A percentile compares a stretch with the other conserved stretches of the same genome.
Evolutionary conservation across 2,797 vertebrate species (phyloP).

Genomic region (Erithacus rubecula): DNA sequence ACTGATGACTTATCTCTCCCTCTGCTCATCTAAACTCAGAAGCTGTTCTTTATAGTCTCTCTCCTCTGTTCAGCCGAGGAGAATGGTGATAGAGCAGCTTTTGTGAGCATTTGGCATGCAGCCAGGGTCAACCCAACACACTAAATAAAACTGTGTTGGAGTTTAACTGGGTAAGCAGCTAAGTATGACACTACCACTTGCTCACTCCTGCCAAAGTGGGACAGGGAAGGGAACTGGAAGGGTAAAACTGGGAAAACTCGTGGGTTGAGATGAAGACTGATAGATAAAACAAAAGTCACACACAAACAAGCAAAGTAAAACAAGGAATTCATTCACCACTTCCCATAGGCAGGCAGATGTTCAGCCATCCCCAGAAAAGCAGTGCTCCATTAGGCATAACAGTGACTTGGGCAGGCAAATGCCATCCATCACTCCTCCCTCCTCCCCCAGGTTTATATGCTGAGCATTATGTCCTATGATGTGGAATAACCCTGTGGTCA

Average conservation of each 20-base stretch:
- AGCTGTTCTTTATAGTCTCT: background rate
- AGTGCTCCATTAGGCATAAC: fast-evolving
- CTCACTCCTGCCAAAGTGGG: background rate
- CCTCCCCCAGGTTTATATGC: background rate
- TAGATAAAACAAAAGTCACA: fast-evolving
- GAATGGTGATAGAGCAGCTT: background rate
- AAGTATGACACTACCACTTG: background rate
- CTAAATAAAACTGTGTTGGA: background rate
- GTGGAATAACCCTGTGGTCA: background rate
- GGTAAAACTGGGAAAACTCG: background rate
- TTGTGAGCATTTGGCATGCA: background rate
- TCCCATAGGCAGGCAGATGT: fast-evolving
- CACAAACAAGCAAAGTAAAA: background rate
- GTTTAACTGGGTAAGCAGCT: background rate
- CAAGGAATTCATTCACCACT: background rate
- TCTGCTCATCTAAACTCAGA: background rate
- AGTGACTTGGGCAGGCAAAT: background rate
- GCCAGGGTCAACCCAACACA: background rate
- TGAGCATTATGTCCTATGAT: fast-evolving
- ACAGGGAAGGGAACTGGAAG: background rate
- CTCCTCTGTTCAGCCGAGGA: background rate
- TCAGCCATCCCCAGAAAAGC: background rate
- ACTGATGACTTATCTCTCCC: background rate
- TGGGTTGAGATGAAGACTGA: background rate
- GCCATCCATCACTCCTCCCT: background rate